These are phyloP conservation scores for Megalops cyprinoides DNA, from an alignment of 2,797 vertebrate species.

Conservation along the genomic window DNA sequence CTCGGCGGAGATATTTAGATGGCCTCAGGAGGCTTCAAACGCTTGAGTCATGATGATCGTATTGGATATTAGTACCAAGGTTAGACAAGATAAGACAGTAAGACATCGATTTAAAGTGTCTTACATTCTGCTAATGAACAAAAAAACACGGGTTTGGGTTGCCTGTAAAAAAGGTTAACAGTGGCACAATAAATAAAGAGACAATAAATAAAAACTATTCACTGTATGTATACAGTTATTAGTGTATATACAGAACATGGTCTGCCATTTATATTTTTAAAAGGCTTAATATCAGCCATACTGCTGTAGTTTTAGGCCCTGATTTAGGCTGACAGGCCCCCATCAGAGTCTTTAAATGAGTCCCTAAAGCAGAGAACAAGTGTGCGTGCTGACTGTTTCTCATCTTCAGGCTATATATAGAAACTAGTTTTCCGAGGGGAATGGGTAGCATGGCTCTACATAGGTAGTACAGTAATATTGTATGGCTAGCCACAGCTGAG, in stretches of 20 bases:
- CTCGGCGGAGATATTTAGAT: not conserved
- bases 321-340: not conserved
- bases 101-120: not conserved
- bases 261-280: not conserved
- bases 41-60: not conserved
- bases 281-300: not conserved
- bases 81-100: no score
- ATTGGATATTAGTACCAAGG: not conserved
- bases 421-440: not conserved
- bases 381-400: constrained; percentile 8
- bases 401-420: constrained; percentile 10
- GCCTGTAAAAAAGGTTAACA: no score
- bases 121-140: not conserved
- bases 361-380: constrained; percentile 4
- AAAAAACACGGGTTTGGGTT: not conserved
- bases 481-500: constrained; percentile 6
- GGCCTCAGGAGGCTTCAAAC: not conserved
- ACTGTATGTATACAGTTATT: no score
- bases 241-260: no score
- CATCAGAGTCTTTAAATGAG: not conserved
- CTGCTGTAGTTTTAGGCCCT: not conserved
- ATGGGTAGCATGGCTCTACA: not conserved
- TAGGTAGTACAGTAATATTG: not conserved
- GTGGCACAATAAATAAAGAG: no score
- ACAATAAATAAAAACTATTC: no score